phyloP scores from a whole-genome alignment of 2,888 invertebrate species.

The Vanessa cardui region DNA sequence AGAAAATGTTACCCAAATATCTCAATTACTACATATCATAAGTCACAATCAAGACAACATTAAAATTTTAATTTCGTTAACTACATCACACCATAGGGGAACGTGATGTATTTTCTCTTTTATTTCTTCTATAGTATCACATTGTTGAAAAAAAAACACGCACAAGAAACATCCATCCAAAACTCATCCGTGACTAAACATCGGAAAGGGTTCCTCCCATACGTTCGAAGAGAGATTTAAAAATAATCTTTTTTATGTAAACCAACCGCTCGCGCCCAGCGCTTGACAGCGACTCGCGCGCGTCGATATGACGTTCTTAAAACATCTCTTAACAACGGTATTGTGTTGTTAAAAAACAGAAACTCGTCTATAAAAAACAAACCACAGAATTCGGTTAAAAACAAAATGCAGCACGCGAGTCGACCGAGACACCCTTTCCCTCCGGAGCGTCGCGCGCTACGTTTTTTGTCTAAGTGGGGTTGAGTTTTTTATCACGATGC shows the following conservation, averaged over 20 bases:
- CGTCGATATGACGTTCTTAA: slow-evolving; percentile 77
- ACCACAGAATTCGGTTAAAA: slow-evolving; percentile 79
- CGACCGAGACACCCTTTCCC: slow-evolving; percentile 78
- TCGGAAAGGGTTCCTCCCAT: slow-evolving; percentile 67
- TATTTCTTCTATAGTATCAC: slow-evolving; percentile 52
- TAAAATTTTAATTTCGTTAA: slow-evolving; percentile 1
- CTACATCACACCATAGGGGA: slow-evolving; percentile 62
- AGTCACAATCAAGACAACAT: not conserved
- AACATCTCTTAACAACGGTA: slow-evolving; percentile 76
- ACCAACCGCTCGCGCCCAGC: slow-evolving; percentile 68
- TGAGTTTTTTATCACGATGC: slow-evolving; percentile 76
- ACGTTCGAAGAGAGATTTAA: slow-evolving; percentile 70
- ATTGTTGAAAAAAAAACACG: slow-evolving; percentile 59
- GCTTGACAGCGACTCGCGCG: slow-evolving; percentile 62
- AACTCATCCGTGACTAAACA: slow-evolving; percentile 74
- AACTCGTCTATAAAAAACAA: slow-evolving; percentile 78
- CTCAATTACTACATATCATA: not conserved
- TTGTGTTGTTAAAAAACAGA: slow-evolving; percentile 81
- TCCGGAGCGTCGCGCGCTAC: slow-evolving; percentile 80
- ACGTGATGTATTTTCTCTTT: slow-evolving; percentile 47
- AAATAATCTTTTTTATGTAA: slow-evolving; percentile 74
- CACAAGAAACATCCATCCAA: slow-evolving; percentile 57
- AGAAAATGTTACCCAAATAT: not conserved
- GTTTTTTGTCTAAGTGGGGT: slow-evolving; percentile 76
- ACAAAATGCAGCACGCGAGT: slow-evolving; percentile 80